These are phyloP conservation scores for Parauchenoglanis ngamensis DNA, from an alignment of 2,797 vertebrate genomes.

Conservation along the genomic window DNA sequence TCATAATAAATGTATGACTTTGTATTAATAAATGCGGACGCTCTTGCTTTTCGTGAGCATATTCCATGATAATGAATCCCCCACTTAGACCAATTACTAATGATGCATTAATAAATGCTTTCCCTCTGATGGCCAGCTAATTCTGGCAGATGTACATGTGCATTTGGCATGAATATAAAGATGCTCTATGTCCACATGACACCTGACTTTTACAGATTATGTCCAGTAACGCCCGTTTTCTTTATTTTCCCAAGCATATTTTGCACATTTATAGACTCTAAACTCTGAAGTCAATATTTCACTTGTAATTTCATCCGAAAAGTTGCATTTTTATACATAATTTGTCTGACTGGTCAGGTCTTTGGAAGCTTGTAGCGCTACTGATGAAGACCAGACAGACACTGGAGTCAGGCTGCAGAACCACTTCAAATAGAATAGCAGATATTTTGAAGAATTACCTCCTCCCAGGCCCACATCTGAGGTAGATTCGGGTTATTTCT, in stretches of 20 bases:
- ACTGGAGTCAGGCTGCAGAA: constrained; percentile 32
- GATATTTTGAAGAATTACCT: constrained; percentile 42
- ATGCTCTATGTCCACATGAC: constrained; percentile 16
- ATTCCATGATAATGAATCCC: neutral
- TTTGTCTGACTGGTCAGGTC: constrained; percentile 44
- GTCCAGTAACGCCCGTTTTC: constrained; percentile 20
- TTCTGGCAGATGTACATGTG: constrained; percentile 11
- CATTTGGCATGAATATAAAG: constrained; percentile 31
- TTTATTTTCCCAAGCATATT: constrained; percentile 30
- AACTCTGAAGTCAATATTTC: constrained; percentile 38
- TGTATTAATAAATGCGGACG: constrained; percentile 4
- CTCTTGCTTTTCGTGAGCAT: constrained; percentile 14
- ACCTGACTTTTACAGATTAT: constrained; percentile 30
- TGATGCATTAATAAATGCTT: neutral
- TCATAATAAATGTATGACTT: neutral
- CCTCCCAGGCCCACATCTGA: constrained; percentile 38
- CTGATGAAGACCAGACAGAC: constrained; percentile 54
- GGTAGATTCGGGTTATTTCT: constrained; percentile 49
- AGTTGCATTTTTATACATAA: constrained; percentile 44
- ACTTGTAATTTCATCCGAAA: constrained; percentile 40
- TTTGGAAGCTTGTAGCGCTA: constrained; percentile 34
- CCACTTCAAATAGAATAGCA: constrained; percentile 42
- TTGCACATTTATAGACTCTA: constrained; percentile 22
- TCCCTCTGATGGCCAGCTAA: constrained; percentile 17
- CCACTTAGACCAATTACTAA: constrained; percentile 14